phyloP scores from a whole-genome alignment of 2,888 invertebrate genomes.

The Apomyelois bistriatella region DNA sequence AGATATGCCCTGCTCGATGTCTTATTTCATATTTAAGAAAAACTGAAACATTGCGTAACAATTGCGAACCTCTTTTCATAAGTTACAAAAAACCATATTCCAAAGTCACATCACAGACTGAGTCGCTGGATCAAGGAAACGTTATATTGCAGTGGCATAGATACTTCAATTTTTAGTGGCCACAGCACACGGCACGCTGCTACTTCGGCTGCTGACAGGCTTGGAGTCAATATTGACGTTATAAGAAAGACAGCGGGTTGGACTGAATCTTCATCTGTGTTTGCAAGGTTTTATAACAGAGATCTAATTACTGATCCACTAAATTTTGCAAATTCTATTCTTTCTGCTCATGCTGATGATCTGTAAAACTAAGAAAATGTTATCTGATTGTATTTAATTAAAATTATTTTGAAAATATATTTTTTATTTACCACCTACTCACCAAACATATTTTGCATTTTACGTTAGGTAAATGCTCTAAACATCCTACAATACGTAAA shows the following conservation, averaged over 20 bases:
- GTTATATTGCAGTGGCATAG: background rate
- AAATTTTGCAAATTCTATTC: no score
- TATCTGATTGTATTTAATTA: no score
- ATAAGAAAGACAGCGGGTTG: conserved; percentile 8
- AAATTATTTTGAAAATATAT: no score
- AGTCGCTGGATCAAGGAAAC: conserved; percentile 2
- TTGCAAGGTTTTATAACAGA: conserved; percentile 3
- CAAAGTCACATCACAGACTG: background rate
- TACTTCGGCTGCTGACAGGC: conserved; percentile 4
- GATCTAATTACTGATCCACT: no score
- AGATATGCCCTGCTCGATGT: background rate
- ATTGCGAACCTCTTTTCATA: background rate
- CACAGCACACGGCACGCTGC: conserved; percentile 2
- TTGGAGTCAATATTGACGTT: background rate
- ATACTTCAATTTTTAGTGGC: conserved; percentile 1
- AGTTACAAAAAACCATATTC: background rate
- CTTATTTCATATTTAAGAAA: background rate
- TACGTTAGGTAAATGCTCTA: no score
- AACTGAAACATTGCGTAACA: background rate
- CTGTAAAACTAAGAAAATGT: no score
- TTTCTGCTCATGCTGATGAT: no score
- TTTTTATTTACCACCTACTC: no score
- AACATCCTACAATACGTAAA: no score
- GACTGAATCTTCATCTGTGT: background rate
- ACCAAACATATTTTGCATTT: no score